Evolutionary conservation across 2,797 vertebrate genomes (phyloP).

Genomic region (Acrossocheilus wenchowensis): DNA sequence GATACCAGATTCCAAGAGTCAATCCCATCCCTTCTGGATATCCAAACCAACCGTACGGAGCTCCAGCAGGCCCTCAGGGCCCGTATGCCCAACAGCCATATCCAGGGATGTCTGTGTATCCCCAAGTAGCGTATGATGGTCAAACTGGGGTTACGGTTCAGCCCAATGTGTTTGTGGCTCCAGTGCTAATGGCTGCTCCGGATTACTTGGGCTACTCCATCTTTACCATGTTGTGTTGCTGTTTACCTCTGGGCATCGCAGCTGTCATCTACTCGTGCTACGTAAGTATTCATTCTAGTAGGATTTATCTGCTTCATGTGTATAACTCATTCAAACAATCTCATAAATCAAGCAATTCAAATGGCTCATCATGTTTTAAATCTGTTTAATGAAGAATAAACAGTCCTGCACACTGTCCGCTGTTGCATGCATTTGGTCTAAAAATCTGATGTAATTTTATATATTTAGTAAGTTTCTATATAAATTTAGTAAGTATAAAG

Average conservation of each 20-base stretch:
- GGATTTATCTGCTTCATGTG: neutral
- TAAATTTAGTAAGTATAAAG: too few species aligned
- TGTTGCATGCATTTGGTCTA: neutral
- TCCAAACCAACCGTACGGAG: neutral
- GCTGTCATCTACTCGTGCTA: neutral
- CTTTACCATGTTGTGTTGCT: neutral
- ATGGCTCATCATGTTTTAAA: neutral
- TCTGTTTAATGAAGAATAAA: neutral
- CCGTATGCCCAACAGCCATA: neutral
- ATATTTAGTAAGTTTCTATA: too few species aligned
- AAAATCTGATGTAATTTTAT: too few species aligned
- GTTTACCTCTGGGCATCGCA: neutral
- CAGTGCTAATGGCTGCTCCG: neutral
- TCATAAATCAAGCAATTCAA: neutral
- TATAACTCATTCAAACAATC: neutral
- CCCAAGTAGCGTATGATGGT: neutral
- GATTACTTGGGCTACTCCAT: constrained; percentile 4
- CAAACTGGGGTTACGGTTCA: neutral
- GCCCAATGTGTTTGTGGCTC: neutral
- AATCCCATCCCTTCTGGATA: neutral
- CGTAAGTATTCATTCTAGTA: neutral
- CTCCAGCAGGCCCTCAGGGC: neutral
- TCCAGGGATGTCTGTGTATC: neutral
- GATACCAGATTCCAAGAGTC: too few species aligned
- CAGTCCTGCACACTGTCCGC: too few species aligned